phyloP scores from a whole-genome alignment of 2,797 vertebrate species.

The Bradypus variegatus region DNA sequence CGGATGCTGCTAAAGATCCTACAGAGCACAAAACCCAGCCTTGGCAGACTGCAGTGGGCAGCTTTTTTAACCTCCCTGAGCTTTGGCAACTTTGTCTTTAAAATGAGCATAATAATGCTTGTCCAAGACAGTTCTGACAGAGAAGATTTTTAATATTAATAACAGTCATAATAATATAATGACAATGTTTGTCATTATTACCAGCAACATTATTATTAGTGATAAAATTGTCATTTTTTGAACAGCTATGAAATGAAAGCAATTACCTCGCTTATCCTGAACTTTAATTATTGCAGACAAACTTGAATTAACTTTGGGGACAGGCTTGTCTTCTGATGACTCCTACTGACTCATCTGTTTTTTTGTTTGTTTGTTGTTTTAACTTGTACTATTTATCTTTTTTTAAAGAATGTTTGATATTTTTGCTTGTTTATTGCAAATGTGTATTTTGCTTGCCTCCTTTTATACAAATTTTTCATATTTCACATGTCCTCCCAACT shows the following conservation, averaged over 20 bases:
- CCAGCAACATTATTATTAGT: background rate
- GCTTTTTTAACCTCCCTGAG: background rate
- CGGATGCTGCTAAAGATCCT: no score
- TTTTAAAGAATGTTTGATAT: background rate
- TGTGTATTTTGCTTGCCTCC: background rate
- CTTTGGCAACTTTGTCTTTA: conserved; percentile 8
- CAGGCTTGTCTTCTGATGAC: background rate
- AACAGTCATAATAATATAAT: background rate
- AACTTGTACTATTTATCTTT: background rate
- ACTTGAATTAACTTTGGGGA: background rate
- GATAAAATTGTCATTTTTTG: background rate
- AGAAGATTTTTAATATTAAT: background rate
- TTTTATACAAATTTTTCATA: background rate
- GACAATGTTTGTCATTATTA: background rate
- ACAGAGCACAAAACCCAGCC: background rate
- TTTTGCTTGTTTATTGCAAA: background rate
- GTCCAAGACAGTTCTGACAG: background rate
- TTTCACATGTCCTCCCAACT: background rate
- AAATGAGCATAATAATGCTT: background rate
- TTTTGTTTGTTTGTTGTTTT: background rate
- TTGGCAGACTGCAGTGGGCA: background rate
- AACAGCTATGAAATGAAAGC: background rate
- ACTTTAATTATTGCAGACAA: background rate
- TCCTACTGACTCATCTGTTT: background rate
- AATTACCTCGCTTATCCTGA: background rate